Conservation (phyloP, 2,888 invertebrate species). For the Drosophila maculinotata region DNA sequence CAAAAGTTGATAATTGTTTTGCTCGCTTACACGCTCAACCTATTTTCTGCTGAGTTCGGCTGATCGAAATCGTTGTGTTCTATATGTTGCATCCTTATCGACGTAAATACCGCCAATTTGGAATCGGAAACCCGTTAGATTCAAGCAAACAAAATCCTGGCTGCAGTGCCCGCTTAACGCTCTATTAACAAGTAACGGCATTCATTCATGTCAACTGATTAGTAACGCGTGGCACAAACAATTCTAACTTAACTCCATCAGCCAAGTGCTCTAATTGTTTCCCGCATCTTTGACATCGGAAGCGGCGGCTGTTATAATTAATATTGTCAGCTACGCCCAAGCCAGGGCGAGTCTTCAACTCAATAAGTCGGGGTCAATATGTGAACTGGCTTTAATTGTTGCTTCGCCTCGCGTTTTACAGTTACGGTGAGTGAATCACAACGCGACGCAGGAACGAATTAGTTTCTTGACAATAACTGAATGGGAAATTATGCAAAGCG, state of each 20-base stretch:
- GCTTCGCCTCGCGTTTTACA: constrained; percentile 26
- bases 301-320: constrained; percentile 68
- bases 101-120: no score
- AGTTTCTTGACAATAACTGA: constrained; percentile 33
- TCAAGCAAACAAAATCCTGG: no score
- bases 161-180: no score
- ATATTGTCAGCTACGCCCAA: constrained; percentile 75
- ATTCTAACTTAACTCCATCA: constrained; percentile 52
- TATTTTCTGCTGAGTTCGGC: constrained; percentile 1
- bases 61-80: no score
- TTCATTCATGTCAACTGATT: constrained; percentile 24
- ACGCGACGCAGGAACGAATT: constrained; percentile 28
- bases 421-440: constrained; percentile 62
- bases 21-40: neutral
- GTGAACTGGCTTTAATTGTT: constrained; percentile 76
- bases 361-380: constrained; percentile 72
- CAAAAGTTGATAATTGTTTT: neutral
- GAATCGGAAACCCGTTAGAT: no score
- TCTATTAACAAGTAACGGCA: constrained; percentile 33
- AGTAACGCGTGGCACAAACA: constrained; percentile 50
- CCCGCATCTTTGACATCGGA: constrained; percentile 81
- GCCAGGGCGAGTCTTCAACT: constrained; percentile 45
- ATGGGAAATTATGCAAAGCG: constrained; percentile 71
- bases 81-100: no score
- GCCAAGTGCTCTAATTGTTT: constrained; percentile 72